These are phyloP conservation scores for Malaclemys terrapin DNA, from an alignment of 2,113 vertebrate genomes.

Conservation along the genomic window DNA sequence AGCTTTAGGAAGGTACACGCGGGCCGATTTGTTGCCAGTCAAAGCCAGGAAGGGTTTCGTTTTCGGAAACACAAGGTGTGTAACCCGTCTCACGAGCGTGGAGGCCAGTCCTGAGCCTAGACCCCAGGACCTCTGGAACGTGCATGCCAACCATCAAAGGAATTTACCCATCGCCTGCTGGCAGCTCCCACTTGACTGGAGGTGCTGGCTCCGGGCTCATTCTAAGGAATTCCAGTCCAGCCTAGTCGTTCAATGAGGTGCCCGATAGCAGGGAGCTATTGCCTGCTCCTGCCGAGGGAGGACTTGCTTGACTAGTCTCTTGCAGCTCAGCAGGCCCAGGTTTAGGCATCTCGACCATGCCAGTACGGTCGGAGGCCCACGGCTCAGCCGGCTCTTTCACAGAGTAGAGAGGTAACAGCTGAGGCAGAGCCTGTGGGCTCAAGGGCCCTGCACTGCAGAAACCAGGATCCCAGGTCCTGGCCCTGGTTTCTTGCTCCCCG, in stretches of 20 bases:
- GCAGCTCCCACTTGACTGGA: too few relatives aligned
- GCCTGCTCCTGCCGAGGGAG: too few relatives aligned
- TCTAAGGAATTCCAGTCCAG: neutral
- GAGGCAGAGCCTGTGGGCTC: fast-evolving
- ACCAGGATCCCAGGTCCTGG: fast-evolving
- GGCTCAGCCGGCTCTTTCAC: neutral
- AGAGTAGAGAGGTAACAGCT: neutral
- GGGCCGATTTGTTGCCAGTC: neutral
- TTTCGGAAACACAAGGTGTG: neutral
- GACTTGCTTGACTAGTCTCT: too few relatives aligned
- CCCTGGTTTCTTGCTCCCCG: neutral
- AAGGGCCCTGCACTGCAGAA: neutral
- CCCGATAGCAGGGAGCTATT: too few relatives aligned
- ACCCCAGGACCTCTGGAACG: neutral
- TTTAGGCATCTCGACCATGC: too few relatives aligned
- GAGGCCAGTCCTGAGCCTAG: neutral
- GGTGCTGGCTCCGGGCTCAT: too few relatives aligned
- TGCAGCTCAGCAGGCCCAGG: too few relatives aligned
- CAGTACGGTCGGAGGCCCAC: neutral
- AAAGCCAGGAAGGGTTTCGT: neutral
- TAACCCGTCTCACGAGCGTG: neutral
- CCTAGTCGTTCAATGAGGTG: neutral
- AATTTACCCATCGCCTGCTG: too few relatives aligned
- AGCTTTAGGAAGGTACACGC: too few relatives aligned
- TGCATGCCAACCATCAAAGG: too few relatives aligned